Evolutionary conservation across 64 coral and sea anemone species (phyloP).

Genomic region (Montipora sp.): DNA sequence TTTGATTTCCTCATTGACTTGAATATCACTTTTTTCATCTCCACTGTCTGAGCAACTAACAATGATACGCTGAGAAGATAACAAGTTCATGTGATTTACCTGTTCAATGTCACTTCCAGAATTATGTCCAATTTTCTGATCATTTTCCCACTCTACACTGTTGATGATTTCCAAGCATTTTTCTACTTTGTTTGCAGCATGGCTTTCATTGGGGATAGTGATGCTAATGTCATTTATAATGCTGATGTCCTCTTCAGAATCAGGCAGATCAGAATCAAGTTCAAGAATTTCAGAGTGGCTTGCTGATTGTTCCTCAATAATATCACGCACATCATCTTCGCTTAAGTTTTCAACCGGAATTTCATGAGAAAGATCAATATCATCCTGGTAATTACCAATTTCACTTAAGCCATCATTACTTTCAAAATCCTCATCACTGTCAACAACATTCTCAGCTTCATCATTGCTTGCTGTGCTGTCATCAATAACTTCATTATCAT

Average conservation of each 20-base stretch:
- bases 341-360: not conserved
- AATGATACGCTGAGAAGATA: constrained; percentile 4
- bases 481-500: not conserved
- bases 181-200: not conserved
- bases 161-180: not conserved
- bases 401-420: constrained; percentile 2
- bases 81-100: not conserved
- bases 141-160: not conserved
- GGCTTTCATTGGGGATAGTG: constrained; percentile 34
- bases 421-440: not conserved
- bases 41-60: constrained; percentile 18
- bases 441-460: not conserved
- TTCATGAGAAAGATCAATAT: not conserved
- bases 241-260: constrained; percentile 15
- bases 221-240: constrained; percentile 31
- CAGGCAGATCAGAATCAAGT: not conserved
- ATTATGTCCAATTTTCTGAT: not conserved
- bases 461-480: not conserved
- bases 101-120: not conserved
- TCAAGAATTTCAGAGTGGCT: not conserved
- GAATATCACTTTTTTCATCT: not conserved
- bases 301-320: not conserved
- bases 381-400: not conserved
- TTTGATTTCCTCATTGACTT: not conserved
- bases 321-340: not conserved